Percentiles rank a stretch among this genome's conserved stretches.
These are phyloP conservation scores for Microhierax caerulescens DNA, from an alignment of 2,797 vertebrate genomes.

Conservation along the genomic window DNA sequence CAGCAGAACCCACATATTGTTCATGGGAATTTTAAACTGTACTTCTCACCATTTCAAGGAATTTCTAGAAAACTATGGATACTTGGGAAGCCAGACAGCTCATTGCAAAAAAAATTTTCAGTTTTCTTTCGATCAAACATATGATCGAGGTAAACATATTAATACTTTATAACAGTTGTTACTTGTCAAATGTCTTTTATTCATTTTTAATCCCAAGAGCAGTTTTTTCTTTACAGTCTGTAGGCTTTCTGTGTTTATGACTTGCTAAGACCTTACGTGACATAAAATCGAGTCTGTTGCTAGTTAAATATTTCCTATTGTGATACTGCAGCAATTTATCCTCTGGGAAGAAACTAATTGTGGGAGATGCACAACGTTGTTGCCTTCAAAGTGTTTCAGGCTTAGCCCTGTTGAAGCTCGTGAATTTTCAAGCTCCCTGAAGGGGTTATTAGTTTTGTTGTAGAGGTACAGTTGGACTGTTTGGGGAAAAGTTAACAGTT, in stretches of 20 bases:
- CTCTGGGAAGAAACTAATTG: background rate
- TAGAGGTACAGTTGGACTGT: background rate
- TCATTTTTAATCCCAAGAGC: background rate
- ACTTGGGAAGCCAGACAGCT: background rate
- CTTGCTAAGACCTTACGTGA: background rate
- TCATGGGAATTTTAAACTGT: background rate
- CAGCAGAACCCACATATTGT: background rate
- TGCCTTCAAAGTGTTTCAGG: background rate
- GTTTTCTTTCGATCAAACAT: background rate
- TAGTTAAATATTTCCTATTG: background rate
- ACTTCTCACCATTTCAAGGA: background rate
- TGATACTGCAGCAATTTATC: background rate
- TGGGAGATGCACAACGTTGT: fast-evolving
- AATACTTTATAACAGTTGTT: background rate
- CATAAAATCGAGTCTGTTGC: background rate
- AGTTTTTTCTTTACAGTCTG: background rate
- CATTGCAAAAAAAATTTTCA: background rate
- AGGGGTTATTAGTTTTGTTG: background rate
- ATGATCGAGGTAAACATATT: background rate
- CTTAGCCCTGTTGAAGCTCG: background rate
- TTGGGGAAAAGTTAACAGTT: background rate
- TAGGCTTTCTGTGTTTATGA: background rate
- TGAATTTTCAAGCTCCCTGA: background rate
- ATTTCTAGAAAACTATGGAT: background rate
- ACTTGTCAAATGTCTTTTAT: background rate